Evolutionary conservation across 2,113 vertebrate genomes (phyloP), one percentile per base, ranked within the genome.

Genomic region (Sylvietta virens): DNA sequence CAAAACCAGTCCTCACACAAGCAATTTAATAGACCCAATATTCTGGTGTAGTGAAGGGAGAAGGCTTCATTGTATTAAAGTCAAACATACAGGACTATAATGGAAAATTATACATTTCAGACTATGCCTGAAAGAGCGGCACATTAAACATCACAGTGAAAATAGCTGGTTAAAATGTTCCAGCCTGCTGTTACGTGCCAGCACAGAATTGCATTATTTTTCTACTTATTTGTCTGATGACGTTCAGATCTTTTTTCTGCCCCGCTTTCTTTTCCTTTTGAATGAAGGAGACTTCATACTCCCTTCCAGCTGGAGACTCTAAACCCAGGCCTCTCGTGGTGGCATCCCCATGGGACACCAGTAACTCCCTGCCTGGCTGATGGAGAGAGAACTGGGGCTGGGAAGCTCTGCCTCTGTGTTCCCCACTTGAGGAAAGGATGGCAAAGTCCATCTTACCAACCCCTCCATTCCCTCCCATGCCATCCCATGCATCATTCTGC

Each of bases 81-180:
- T 97, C 95, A 97, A 97, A 97, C 69, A 84, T 93, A 96, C 88
- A 95, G 95, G 94, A 96, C 91, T 94, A 95, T 97, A 97, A 97
- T 97, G 94, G 96, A 92, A 97, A 97, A 97, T 97, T 97, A 97
- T 95, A 96, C 85, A 97, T 96, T 96, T 96, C 97, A 92, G 87
- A 44, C 60, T 88, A 13, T 81, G 94, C 92, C 95, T 93, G 89
- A 81, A 77, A 96, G 90, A 95, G 57, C 7, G 37, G 72, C 16
- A 13, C 92, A 88, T 95, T 95, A 97, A 96, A 94, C 92, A 92
- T 92, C 71, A 28, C 83, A 81, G 90, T 3, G 48, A 93, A 97
- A 97, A 97, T 96, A 97, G 97, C 95, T 95, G 94, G 91, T 89
- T 96, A 84, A 93, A 96, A 93, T 69, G 76, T 95, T 94, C 95